Conservation (phyloP, 2,113 vertebrate genomes). For the Diadophis punctatus region DNA sequence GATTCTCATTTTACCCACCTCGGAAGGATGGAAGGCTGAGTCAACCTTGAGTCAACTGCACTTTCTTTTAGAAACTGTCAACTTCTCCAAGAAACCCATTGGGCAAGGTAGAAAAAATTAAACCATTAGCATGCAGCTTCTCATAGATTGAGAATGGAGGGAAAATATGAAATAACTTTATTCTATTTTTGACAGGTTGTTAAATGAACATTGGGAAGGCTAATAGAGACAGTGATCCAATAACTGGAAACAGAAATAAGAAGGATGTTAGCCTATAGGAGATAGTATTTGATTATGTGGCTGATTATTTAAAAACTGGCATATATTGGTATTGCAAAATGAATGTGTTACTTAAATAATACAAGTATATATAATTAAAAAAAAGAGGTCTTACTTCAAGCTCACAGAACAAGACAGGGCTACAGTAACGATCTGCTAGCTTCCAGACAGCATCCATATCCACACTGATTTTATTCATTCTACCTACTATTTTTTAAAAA, state of each 20-base stretch:
- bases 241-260: neutral
- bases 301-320: neutral
- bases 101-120: neutral
- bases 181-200: neutral
- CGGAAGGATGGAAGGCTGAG: too few relatives aligned
- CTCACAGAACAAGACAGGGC: slow-evolving; percentile 70
- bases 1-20: too few relatives aligned
- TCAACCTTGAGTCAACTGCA: neutral
- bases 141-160: neutral
- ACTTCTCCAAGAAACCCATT: neutral
- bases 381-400: slow-evolving; percentile 64
- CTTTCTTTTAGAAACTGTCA: neutral
- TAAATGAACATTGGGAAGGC: neutral
- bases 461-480: slow-evolving; percentile 55
- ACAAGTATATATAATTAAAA: too few relatives aligned
- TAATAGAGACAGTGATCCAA: neutral
- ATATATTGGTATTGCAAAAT: neutral
- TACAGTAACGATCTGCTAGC: slow-evolving; percentile 62
- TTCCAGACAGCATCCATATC: slow-evolving; percentile 48
- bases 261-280: neutral
- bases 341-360: neutral
- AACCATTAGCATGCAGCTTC: neutral
- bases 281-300: too few relatives aligned
- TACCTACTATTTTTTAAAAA: slow-evolving; percentile 53
- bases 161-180: neutral